phyloP scores from a whole-genome alignment of 2,113 vertebrate species.

The Grus americana region DNA sequence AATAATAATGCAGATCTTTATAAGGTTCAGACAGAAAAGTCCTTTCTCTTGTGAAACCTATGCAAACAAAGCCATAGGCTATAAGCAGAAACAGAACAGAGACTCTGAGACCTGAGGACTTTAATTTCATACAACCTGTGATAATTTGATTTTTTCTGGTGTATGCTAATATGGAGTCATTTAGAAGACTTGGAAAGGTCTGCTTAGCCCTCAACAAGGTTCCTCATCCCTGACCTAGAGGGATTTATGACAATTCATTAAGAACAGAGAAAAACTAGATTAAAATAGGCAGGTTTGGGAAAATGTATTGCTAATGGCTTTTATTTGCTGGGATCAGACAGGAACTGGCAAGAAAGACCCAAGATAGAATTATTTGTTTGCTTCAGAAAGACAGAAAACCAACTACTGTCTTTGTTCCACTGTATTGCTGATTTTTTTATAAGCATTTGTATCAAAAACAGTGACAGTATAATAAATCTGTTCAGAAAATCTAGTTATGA shows the following conservation, averaged over 20 bases:
- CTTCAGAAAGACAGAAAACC: not conserved
- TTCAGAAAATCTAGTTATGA: slow-evolving; percentile 3
- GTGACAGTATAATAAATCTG: slow-evolving; percentile 1
- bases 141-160: not conserved
- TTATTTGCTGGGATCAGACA: not conserved
- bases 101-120: not conserved
- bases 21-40: not conserved
- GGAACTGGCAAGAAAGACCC: not conserved
- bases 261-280: not conserved
- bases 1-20: not conserved
- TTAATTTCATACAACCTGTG: not conserved
- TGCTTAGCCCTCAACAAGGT: not conserved
- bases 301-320: not conserved
- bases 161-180: not conserved
- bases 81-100: not conserved
- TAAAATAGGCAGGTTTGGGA: not conserved
- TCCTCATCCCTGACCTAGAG: not conserved
- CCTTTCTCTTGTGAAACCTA: not conserved
- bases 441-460: not conserved
- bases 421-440: not conserved
- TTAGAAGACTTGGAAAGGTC: not conserved
- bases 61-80: not conserved
- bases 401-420: not conserved
- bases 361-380: not conserved
- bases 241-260: not conserved